Base-by-base conservation (phyloP, 2,797 vertebrate genomes). In the Rousettus madagascariensis region DNA sequence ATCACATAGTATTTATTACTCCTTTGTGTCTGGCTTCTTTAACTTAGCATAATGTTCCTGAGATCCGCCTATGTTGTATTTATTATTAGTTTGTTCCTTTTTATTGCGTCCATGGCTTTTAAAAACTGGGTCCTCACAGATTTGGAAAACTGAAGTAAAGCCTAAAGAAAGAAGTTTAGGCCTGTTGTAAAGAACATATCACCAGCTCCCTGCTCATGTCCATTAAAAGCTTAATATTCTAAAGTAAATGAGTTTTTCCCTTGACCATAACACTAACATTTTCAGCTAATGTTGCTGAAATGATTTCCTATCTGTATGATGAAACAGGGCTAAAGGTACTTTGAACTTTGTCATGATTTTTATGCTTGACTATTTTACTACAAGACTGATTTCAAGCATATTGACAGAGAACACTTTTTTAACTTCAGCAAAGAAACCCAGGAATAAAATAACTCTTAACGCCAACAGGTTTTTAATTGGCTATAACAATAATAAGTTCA, bases 371-470 rank as follows among this genome's bases (percentile, higher is more conserved):
- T 6, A 5, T 82, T 95, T 91, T 86, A 83, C 22, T 79, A 86
- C 22, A 83, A 69, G 59, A 79, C 0, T 82, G 75, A 75, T 63
- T 94, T 95, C 69, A 82, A 82, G 89, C 26, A 75, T 8, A 92
- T 0, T 65, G 41, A 91, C 20, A 96, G n/a, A 65, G 7, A 68
- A 26, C 10, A 61, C 11, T 69, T 86, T 91, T 91, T 75, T 57
- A 80, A 94, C 4, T 65, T 55, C 22, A 69, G 41, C 82, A 86
- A 79, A 92, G 74, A 1, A 51, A 6, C 6, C 16, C 28, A 55
- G 12, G 38, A 92, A 53, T 65, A 88, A 82, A 78, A 36, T 53
- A 89, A 74, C 7, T 74, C 78, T 36, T 51, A 86, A 43, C 53
- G 59, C 13, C 59, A 83, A 63, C 0, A 24, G 30, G 41, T 95